phyloP scores from a whole-genome alignment of 2,888 invertebrate species.

The Drosophila ustulata region DNA sequence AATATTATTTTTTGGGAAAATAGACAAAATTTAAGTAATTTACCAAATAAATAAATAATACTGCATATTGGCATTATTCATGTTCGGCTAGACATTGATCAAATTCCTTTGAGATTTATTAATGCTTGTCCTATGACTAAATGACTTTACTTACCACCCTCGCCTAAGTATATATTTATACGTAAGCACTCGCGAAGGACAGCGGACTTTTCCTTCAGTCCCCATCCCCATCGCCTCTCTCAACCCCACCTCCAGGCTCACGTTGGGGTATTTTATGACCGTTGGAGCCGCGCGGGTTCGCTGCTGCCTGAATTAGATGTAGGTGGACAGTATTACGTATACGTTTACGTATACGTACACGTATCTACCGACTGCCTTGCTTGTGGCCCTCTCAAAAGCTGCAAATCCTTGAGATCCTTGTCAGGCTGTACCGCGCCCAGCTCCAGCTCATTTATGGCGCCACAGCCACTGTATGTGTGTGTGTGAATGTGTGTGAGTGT shows the following conservation, averaged over 20 bases:
- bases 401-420: slow-evolving; percentile 83
- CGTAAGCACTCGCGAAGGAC: slow-evolving; percentile 49
- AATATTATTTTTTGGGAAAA: neutral
- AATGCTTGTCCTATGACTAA: neutral
- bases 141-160: slow-evolving; percentile 23
- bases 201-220: slow-evolving; percentile 39
- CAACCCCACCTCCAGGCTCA: neutral
- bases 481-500: slow-evolving; percentile 31
- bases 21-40: neutral
- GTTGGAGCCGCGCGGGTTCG: slow-evolving; percentile 48
- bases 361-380: slow-evolving; percentile 37
- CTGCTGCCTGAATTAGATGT: slow-evolving; percentile 68
- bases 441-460: slow-evolving; percentile 56
- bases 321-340: slow-evolving; percentile 55
- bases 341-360: slow-evolving; percentile 29
- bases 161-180: slow-evolving; percentile 24
- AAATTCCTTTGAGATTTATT: too few species aligned
- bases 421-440: slow-evolving; percentile 43
- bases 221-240: neutral
- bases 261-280: slow-evolving; percentile 59
- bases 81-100: too few species aligned
- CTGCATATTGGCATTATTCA: too few species aligned
- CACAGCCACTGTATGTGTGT: slow-evolving; percentile 5
- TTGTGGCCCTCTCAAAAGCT: slow-evolving; percentile 53
- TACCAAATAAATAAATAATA: neutral